Evolutionary conservation across 2,113 vertebrate genomes (phyloP).

Genomic region (Merops nubicus): DNA sequence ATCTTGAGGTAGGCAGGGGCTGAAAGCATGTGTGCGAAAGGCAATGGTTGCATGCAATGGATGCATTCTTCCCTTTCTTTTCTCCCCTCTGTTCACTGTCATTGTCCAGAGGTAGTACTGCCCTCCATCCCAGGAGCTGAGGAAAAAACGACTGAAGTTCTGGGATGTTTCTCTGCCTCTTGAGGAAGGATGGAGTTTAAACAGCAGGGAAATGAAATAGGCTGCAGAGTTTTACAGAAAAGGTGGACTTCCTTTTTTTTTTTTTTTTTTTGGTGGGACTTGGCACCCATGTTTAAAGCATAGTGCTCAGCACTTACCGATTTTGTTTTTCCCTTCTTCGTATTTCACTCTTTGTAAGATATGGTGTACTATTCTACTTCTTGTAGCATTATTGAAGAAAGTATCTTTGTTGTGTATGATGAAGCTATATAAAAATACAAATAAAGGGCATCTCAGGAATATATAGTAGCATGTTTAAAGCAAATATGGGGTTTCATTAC

Average conservation of each 20-base stretch:
- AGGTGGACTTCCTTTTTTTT: neutral
- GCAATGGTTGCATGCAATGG: neutral
- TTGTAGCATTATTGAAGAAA: conserved; percentile 94
- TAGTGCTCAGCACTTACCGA: conserved; percentile 79
- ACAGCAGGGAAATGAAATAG: neutral
- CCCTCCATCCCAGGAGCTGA: neutral
- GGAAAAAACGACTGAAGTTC: neutral
- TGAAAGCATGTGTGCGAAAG: neutral
- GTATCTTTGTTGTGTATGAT: conserved; percentile 97
- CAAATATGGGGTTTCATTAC: neutral
- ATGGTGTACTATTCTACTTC: conserved; percentile 94
- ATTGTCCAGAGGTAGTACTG: neutral
- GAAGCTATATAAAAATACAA: conserved; percentile 82
- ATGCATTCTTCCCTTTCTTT: neutral
- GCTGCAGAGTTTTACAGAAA: neutral
- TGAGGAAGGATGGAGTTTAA: neutral
- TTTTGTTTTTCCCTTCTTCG: conserved; percentile 94
- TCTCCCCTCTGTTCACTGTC: neutral
- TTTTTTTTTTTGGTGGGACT: neutral
- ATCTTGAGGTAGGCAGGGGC: neutral
- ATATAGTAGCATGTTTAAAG: neutral
- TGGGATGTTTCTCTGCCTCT: neutral
- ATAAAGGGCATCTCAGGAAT: neutral
- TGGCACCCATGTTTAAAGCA: neutral
- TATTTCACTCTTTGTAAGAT: conserved; percentile 94